Conservation (phyloP, 2,113 vertebrate species). For the Circaetus gallicus region DNA sequence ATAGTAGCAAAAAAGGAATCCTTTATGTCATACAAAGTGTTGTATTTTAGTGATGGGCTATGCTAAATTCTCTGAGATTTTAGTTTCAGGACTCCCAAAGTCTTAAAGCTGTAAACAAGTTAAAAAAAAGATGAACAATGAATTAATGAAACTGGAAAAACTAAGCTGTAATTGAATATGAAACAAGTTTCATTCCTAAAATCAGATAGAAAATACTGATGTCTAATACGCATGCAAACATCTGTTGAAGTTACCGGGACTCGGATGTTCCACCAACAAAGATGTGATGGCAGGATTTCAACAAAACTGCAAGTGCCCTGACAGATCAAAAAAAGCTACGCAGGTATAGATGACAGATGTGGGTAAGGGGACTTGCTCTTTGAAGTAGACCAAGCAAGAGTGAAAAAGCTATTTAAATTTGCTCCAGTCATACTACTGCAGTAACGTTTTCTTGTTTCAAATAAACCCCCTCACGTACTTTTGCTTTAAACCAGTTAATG, state of each 20-base stretch:
- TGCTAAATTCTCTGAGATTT: background rate
- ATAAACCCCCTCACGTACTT: background rate
- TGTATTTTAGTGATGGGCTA: background rate
- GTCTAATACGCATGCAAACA: background rate
- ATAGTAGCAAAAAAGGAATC: background rate
- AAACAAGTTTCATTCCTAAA: background rate
- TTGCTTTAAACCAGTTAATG: background rate
- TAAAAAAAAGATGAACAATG: background rate
- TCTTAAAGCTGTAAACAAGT: background rate
- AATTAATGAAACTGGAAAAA: background rate
- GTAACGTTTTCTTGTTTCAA: background rate
- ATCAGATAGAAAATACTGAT: background rate
- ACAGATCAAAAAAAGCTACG: background rate
- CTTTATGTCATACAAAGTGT: background rate
- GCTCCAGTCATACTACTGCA: background rate
- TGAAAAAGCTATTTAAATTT: background rate
- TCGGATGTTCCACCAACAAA: background rate
- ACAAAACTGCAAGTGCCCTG: background rate
- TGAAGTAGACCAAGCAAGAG: background rate
- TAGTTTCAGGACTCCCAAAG: background rate
- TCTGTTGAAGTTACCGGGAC: background rate
- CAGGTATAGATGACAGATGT: background rate
- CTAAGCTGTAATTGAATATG: background rate
- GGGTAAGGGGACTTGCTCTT: background rate
- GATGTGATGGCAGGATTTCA: background rate